Evolutionary conservation across 2,113 vertebrate genomes (phyloP).

Genomic region (Trachemys scripta): DNA sequence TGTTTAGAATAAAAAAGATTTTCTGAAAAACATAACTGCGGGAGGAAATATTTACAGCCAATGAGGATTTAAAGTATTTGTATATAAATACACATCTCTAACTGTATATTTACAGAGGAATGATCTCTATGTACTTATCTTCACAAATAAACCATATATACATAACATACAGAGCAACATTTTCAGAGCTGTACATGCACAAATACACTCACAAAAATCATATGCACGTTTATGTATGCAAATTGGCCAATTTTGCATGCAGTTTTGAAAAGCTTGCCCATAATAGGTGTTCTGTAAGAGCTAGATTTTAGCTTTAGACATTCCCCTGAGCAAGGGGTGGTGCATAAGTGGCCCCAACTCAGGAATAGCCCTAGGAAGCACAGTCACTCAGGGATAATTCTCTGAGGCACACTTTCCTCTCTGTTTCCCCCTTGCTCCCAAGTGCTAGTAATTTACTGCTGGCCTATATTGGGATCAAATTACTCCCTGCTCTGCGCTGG

Average conservation of each 20-base stretch:
- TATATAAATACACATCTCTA: not conserved
- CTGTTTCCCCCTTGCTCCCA: not conserved
- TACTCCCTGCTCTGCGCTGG: not conserved
- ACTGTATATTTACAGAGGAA: not conserved
- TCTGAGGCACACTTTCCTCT: not conserved
- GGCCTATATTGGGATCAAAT: not conserved
- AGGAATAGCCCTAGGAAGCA: not conserved
- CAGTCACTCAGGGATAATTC: not conserved
- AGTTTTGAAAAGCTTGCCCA: not conserved
- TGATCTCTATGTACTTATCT: not conserved
- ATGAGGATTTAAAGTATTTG: conserved; percentile 3
- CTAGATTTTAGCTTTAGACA: not conserved
- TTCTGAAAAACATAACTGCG: conserved; percentile 32
- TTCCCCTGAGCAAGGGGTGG: not conserved
- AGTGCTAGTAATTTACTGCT: not conserved
- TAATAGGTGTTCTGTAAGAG: not conserved
- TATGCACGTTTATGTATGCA: accelerated
- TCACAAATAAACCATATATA: not conserved
- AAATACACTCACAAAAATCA: not conserved
- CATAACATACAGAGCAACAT: accelerated
- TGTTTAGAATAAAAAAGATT: conserved; percentile 60
- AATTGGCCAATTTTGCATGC: not conserved
- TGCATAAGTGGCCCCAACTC: not conserved
- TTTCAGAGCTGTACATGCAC: not conserved
- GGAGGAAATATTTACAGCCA: conserved; percentile 54